Conservation (phyloP, 1,140 invertebrate species). For the Drosophila pseudoobscura region DNA sequence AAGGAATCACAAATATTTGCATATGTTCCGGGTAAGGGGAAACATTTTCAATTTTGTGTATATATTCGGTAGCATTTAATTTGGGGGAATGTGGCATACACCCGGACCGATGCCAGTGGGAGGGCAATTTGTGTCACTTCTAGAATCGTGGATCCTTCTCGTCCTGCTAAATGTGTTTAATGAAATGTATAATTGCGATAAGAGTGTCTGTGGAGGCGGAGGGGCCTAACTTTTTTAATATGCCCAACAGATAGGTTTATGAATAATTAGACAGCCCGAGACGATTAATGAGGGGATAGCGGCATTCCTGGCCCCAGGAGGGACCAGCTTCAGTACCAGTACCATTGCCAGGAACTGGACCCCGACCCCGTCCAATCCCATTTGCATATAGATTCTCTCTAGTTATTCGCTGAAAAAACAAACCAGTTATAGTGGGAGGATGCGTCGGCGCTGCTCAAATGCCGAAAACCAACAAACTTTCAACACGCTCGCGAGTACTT, state of each 20-base stretch:
- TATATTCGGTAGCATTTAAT: slow-evolving; percentile 56
- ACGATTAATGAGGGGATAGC: slow-evolving; percentile 58
- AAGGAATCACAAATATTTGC: slow-evolving; percentile 23
- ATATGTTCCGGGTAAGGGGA: slow-evolving; percentile 1
- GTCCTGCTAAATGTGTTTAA: slow-evolving; percentile 36
- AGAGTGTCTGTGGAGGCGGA: slow-evolving; percentile 11
- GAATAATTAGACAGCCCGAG: slow-evolving; percentile 64
- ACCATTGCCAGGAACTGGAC: background rate
- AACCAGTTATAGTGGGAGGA: slow-evolving; percentile 3
- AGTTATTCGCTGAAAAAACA: slow-evolving; percentile 53
- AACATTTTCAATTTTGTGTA: slow-evolving; percentile 30
- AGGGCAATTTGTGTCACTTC: no score
- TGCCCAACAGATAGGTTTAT: slow-evolving; percentile 66
- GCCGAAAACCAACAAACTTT: slow-evolving; percentile 77
- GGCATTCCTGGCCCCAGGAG: slow-evolving; percentile 27
- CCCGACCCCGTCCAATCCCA: slow-evolving; percentile 16
- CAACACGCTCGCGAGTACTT: slow-evolving; percentile 68
- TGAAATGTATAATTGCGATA: slow-evolving; percentile 61
- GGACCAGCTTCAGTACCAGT: slow-evolving; percentile 8
- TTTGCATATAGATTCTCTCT: slow-evolving; percentile 45
- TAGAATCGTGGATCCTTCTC: background rate
- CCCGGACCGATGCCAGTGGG: no score
- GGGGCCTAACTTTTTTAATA: slow-evolving; percentile 67
- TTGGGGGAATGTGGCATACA: slow-evolving; percentile 13
- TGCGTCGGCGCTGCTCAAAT: slow-evolving; percentile 41